Conservation (phyloP, 2,888 invertebrate species). For the Hydroisotoma schaefferi region DNA sequence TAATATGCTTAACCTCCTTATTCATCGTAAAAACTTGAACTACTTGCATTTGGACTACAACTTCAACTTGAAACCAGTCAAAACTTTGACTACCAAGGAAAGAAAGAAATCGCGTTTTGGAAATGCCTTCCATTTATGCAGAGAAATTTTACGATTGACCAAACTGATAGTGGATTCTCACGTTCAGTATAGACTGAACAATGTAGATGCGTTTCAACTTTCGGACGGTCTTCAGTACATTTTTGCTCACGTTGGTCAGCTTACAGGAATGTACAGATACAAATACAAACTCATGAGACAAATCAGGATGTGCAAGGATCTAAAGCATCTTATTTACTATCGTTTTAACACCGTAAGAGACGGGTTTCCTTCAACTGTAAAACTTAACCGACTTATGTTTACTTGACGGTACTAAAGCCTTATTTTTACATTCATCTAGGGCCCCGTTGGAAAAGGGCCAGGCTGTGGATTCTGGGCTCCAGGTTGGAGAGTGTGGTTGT, state of each 20-base stretch:
- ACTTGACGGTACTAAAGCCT: not conserved
- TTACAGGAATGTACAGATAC: constrained; percentile 99
- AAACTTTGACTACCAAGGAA: constrained; percentile 98
- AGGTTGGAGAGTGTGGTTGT: constrained; percentile 99
- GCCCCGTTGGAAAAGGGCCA: constrained; percentile 96
- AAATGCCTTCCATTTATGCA: constrained; percentile 97
- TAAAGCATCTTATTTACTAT: constrained; percentile 99
- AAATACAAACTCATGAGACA: constrained; percentile 98
- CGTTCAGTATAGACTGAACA: constrained; percentile 97
- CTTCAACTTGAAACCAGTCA: constrained; percentile 99
- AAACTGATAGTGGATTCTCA: constrained; percentile 99
- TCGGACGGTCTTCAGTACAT: constrained; percentile 98
- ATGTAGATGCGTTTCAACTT: constrained; percentile 98
- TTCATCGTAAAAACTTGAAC: constrained; percentile 98
- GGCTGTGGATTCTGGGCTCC: constrained; percentile 99
- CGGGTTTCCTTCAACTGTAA: not conserved
- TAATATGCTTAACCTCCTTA: constrained; percentile 98
- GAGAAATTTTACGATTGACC: constrained; percentile 96
- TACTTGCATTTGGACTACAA: constrained; percentile 99
- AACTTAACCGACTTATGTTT: constrained; percentile 5
- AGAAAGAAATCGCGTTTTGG: constrained; percentile 97
- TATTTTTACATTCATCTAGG: constrained; percentile 58
- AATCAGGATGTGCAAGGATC: constrained; percentile 99
- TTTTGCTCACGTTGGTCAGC: constrained; percentile 97
- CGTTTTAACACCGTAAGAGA: constrained; percentile 90